Evolutionary conservation across 2,888 invertebrate species (phyloP).

Genomic region (Mythimna impura): DNA sequence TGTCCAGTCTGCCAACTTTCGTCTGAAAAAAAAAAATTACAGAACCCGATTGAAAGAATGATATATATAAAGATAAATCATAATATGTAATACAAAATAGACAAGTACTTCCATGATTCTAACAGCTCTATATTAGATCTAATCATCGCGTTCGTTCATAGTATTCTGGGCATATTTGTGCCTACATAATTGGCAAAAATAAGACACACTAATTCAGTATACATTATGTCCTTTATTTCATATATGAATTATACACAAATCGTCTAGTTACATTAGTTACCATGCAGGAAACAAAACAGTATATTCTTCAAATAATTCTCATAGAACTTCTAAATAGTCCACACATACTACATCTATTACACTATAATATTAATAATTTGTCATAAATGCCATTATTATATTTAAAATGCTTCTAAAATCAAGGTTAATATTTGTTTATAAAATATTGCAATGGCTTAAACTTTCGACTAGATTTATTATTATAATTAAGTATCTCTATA

Average conservation of each 20-base stretch:
- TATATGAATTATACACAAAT: conserved; percentile 78
- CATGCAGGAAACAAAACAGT: conserved; percentile 73
- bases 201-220: conserved; percentile 42
- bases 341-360: conserved; percentile 49
- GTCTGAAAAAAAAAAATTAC: too few relatives aligned
- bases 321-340: conserved; percentile 58
- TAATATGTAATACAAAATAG: background rate
- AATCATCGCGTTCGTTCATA: background rate
- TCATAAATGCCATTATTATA: conserved; percentile 76
- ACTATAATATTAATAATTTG: conserved; percentile 64
- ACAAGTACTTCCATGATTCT: background rate
- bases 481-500: conserved; percentile 85
- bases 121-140: background rate
- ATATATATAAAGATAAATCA: too few relatives aligned
- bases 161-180: background rate
- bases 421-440: conserved; percentile 75
- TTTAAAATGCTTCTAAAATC: conserved; percentile 71
- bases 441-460: conserved; percentile 89
- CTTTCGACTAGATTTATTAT: conserved; percentile 89
- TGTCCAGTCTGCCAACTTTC: too few relatives aligned
- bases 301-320: conserved; percentile 65
- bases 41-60: too few relatives aligned
- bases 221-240: conserved; percentile 76
- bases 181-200: background rate
- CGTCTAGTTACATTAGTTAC: conserved; percentile 79